These are phyloP conservation scores for Clarias laeviceps DNA, from an alignment of 2,797 vertebrate species.

Conservation along the genomic window DNA sequence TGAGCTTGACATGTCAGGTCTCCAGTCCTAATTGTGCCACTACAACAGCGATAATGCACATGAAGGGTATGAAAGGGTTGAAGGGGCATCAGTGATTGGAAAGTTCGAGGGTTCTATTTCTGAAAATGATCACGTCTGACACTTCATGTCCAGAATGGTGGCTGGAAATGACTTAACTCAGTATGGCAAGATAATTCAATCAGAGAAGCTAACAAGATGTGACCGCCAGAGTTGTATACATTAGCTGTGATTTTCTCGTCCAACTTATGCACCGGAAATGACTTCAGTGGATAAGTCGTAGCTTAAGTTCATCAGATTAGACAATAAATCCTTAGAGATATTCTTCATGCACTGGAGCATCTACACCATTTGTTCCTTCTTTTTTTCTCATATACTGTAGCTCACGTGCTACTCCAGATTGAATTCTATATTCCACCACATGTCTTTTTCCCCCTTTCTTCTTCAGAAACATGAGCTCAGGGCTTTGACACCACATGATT, in stretches of 20 bases:
- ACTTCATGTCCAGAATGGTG: neutral
- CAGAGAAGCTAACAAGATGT: conserved; percentile 22
- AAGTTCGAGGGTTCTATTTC: conserved; percentile 4
- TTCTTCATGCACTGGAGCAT: neutral
- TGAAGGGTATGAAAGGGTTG: conserved; percentile 32
- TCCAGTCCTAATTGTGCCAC: conserved; percentile 30
- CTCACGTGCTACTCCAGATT: neutral
- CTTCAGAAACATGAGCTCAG: conserved; percentile 28
- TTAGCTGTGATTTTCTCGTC: neutral
- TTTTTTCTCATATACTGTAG: neutral
- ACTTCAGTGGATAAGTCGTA: neutral
- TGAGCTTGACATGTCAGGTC: conserved; percentile 23
- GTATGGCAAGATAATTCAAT: neutral
- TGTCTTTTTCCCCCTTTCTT: neutral
- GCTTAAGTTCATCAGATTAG: neutral
- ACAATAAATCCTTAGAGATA: neutral
- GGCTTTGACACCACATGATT: conserved; percentile 38
- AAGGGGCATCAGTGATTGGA: conserved; percentile 1
- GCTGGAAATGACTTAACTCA: conserved; percentile 20
- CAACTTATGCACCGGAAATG: neutral
- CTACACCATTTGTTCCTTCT: neutral
- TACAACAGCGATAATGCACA: conserved; percentile 20
- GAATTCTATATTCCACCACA: neutral
- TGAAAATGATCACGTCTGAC: conserved; percentile 15
- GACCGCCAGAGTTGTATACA: conserved; percentile 15